Conservation (phyloP, 2,888 invertebrate genomes). For the Meganola albula region DNA sequence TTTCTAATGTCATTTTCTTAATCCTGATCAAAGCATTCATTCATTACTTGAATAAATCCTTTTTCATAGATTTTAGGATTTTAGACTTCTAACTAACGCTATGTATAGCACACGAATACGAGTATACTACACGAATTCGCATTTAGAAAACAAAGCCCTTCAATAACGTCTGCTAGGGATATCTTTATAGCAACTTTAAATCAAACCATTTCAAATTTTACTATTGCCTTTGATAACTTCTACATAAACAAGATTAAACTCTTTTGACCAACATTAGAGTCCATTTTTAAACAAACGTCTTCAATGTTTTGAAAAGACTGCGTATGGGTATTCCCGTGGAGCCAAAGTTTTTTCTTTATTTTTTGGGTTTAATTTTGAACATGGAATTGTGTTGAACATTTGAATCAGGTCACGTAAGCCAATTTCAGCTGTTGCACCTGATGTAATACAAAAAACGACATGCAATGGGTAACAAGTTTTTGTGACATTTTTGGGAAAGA, state of each 20-base stretch:
- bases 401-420: slow-evolving; percentile 36
- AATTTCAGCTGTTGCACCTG: slow-evolving; percentile 34
- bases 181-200: slow-evolving; percentile 47
- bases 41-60: no score
- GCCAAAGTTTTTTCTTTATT: slow-evolving; percentile 41
- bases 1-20: no score
- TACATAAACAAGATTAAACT: slow-evolving; percentile 16
- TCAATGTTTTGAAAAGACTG: slow-evolving; percentile 27
- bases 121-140: slow-evolving; percentile 19
- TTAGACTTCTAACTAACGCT: no score
- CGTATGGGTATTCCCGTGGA: slow-evolving; percentile 45
- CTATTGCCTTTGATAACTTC: slow-evolving; percentile 17
- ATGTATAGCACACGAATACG: no score
- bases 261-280: slow-evolving; percentile 18
- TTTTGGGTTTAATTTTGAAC: slow-evolving; percentile 21
- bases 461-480: no score
- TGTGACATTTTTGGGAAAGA: no score
- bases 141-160: slow-evolving; percentile 31
- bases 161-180: slow-evolving; percentile 33
- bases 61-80: no score
- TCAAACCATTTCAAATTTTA: slow-evolving; percentile 43
- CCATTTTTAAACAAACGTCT: slow-evolving; percentile 20
- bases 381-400: no score
- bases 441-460: slow-evolving; percentile 28
- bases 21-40: no score